Conservation (phyloP, 2,113 vertebrate species). For the Phyllostomus hastatus region DNA sequence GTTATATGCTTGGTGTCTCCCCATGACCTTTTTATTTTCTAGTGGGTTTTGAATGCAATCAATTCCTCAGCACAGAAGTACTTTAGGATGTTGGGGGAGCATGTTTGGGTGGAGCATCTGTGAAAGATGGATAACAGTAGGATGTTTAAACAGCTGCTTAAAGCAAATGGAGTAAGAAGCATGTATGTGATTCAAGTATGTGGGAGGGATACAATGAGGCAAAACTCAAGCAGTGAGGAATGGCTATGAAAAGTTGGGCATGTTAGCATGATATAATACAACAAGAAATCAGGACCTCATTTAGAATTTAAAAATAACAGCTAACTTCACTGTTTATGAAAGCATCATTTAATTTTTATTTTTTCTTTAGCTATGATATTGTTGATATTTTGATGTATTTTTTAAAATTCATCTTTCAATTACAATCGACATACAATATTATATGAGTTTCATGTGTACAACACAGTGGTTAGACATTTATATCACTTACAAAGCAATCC, state of each 20-base stretch:
- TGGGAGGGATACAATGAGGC: background rate
- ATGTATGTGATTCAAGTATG: background rate
- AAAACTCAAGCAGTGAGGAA: background rate
- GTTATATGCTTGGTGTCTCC: too few relatives aligned
- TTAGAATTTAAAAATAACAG: background rate
- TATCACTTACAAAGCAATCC: background rate
- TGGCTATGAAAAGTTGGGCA: background rate
- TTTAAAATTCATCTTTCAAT: background rate
- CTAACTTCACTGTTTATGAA: background rate
- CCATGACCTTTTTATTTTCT: too few relatives aligned
- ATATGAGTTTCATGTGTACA: background rate
- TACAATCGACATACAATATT: background rate
- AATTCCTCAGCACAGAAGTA: background rate
- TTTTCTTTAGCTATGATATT: background rate
- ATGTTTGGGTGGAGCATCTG: background rate
- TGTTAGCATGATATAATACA: background rate
- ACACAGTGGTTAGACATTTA: background rate
- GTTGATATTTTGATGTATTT: background rate
- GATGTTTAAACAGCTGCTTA: background rate
- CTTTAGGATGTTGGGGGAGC: background rate
- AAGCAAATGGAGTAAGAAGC: background rate
- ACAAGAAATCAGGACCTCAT: background rate
- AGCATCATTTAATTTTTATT: background rate
- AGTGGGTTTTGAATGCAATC: background rate
- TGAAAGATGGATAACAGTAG: background rate